Evolutionary conservation across 2,797 vertebrate genomes (phyloP).

Genomic region (Sylvilagus floridanus): DNA sequence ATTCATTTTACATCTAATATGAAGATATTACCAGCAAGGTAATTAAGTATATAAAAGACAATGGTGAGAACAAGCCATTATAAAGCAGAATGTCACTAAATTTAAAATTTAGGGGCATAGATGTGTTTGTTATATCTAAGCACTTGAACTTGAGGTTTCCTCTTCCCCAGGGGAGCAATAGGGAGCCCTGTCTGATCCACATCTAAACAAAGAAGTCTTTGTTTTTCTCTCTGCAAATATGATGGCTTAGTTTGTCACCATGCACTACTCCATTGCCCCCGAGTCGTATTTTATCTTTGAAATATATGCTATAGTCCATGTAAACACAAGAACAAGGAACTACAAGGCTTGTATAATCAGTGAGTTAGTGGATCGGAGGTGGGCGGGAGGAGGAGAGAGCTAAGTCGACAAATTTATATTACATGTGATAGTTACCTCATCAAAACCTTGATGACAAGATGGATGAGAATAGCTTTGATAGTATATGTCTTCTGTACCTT

Average conservation of each 20-base stretch:
- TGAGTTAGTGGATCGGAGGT: not conserved
- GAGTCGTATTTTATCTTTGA: not conserved
- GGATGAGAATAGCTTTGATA: not conserved
- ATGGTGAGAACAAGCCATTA: conserved; percentile 31
- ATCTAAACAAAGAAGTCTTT: not conserved
- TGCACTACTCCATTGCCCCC: not conserved
- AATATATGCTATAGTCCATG: not conserved
- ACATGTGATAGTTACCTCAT: not conserved
- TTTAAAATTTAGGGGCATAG: too few relatives aligned
- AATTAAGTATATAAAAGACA: not conserved
- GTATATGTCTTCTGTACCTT: not conserved
- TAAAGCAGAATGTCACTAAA: not conserved
- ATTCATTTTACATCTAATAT: not conserved
- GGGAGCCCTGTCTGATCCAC: too few relatives aligned
- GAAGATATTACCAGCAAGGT: not conserved
- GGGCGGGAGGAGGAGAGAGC: not conserved
- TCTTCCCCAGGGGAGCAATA: not conserved
- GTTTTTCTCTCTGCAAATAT: not conserved
- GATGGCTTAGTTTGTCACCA: not conserved
- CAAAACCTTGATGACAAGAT: not conserved
- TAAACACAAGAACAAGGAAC: not conserved
- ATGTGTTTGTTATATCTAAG: not conserved
- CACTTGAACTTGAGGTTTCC: conserved; percentile 36
- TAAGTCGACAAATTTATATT: not conserved
- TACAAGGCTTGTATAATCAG: not conserved